phyloP scores from a whole-genome alignment of 1,140 invertebrate species.

The Andricus grossulariae region DNA sequence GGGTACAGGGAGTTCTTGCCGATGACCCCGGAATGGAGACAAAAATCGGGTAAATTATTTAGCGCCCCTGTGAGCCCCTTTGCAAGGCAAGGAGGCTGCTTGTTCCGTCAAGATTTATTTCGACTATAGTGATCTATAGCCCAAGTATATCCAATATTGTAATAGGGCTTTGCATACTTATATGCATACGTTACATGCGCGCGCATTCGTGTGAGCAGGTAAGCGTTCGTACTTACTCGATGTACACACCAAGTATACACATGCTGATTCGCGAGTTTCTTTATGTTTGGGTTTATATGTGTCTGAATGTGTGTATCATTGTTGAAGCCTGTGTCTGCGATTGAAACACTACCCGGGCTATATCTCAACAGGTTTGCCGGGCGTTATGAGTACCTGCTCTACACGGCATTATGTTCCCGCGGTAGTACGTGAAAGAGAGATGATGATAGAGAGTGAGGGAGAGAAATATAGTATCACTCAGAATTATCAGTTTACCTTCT shows the following conservation, averaged over 20 bases:
- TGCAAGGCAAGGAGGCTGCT: constrained; percentile 58
- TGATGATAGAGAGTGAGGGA: constrained; percentile 42
- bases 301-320: constrained; percentile 56
- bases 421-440: constrained; percentile 41
- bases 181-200: constrained; percentile 57
- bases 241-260: constrained; percentile 29
- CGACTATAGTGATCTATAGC: constrained; percentile 73
- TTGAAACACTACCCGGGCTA: constrained; percentile 74
- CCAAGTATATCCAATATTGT: constrained; percentile 73
- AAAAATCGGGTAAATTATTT: constrained; percentile 73
- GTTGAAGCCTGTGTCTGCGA: constrained; percentile 55
- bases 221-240: constrained; percentile 25
- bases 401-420: constrained; percentile 66
- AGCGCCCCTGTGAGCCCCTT: constrained; percentile 60
- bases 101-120: constrained; percentile 73
- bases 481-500: neutral
- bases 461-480: constrained; percentile 41
- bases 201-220: constrained; percentile 31
- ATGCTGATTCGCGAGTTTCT: constrained; percentile 26
- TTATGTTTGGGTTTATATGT: constrained; percentile 15
- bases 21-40: constrained; percentile 35
- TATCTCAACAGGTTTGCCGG: constrained; percentile 71
- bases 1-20: constrained; percentile 18
- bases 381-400: constrained; percentile 72
- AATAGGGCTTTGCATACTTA: constrained; percentile 69